Percentiles rank a stretch among this genome's conserved stretches.
Conservation (phyloP, 2,888 invertebrate species). For the Cabera pusaria region DNA sequence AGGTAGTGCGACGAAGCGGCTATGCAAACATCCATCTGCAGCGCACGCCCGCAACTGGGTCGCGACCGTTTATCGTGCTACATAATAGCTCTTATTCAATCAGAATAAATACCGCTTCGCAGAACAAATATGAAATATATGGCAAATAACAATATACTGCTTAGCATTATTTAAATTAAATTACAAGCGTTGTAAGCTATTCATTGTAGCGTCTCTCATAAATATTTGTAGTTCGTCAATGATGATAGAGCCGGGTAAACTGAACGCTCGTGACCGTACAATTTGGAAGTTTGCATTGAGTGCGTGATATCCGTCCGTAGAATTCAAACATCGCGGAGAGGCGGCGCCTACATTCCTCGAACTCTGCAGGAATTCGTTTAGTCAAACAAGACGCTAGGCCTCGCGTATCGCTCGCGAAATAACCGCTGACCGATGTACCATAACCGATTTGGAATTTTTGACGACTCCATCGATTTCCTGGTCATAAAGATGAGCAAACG, state of each 20-base stretch:
- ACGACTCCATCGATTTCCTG: slow-evolving; percentile 64
- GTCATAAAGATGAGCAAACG: slow-evolving; percentile 69
- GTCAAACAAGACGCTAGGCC: slow-evolving; percentile 30
- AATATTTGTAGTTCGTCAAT: slow-evolving; percentile 45
- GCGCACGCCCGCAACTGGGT: slow-evolving; percentile 57
- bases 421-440: slow-evolving; percentile 54
- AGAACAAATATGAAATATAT: slow-evolving; percentile 31
- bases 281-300: slow-evolving; percentile 56
- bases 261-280: slow-evolving; percentile 56
- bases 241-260: slow-evolving; percentile 44
- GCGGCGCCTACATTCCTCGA: slow-evolving; percentile 63
- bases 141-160: slow-evolving; percentile 29
- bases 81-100: slow-evolving; percentile 60
- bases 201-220: slow-evolving; percentile 27
- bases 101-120: slow-evolving; percentile 42
- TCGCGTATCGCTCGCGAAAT: slow-evolving; percentile 45
- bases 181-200: slow-evolving; percentile 24
- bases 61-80: slow-evolving; percentile 56
- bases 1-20: slow-evolving; percentile 63
- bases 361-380: slow-evolving; percentile 37
- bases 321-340: slow-evolving; percentile 56
- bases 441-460: slow-evolving; percentile 53
- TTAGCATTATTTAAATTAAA: slow-evolving; percentile 33
- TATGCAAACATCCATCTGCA: slow-evolving; percentile 65
- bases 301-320: slow-evolving; percentile 59